Evolutionary conservation across 2,113 vertebrate species (phyloP).

Genomic region (Ranitomeya imitator): DNA sequence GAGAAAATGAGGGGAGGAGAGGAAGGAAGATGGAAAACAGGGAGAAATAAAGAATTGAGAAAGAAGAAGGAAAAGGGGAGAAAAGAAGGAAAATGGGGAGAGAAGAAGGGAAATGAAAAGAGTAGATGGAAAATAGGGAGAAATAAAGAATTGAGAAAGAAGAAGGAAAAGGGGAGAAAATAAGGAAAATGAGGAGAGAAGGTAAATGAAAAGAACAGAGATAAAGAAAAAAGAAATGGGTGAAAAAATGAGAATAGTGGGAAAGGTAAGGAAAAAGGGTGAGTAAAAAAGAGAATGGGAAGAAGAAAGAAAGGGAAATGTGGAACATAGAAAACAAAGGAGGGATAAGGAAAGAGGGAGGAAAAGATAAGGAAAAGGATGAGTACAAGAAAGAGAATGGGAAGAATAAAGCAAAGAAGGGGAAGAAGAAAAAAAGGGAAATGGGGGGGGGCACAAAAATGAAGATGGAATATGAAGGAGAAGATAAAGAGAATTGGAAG

Average conservation of each 20-base stretch:
- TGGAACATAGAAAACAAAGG: background rate
- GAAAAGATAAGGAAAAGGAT: too few species aligned
- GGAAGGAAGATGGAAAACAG: background rate
- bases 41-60: background rate
- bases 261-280: too few species aligned
- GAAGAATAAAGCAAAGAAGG: too few species aligned
- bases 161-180: background rate
- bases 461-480: too few species aligned
- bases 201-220: background rate
- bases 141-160: background rate
- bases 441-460: too few species aligned
- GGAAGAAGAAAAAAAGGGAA: too few species aligned
- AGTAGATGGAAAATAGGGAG: background rate
- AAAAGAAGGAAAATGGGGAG: background rate
- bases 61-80: background rate
- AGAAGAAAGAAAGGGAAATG: too few species aligned
- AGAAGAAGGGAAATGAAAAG: background rate
- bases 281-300: too few species aligned
- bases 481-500: too few species aligned
- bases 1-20: background rate
- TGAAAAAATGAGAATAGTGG: background rate
- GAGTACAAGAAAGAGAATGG: too few species aligned
- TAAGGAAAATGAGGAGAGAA: background rate
- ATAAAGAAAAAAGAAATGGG: background rate
- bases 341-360: too few species aligned